Evolutionary conservation across 2,888 invertebrate genomes (phyloP), one percentile per base, ranked within the genome.

Genomic region (Netelia inedita): DNA sequence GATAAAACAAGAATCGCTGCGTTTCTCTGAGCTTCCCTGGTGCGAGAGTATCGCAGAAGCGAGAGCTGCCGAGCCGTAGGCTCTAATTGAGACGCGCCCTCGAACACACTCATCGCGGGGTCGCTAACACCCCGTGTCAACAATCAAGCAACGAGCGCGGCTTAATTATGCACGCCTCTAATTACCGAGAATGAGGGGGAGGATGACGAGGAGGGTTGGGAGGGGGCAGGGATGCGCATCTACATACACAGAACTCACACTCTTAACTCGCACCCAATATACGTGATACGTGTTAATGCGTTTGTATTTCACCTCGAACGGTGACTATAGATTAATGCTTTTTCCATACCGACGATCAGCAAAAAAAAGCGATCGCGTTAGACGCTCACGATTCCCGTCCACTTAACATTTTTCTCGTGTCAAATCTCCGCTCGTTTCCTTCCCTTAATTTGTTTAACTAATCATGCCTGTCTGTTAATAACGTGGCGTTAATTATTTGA

Each of bases 101-200:
- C 90, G 91, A 92, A 92, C 91, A 92, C 89, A 91, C 89, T 92
- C 92, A 87, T 92, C 91, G 90, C 82, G 83, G 89, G 83, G 84
- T 87, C 90, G 93, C 92, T 93, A 93, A 93, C 90, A 87, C 86
- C 88, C 87, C 89, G 89, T 91, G 92, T 92, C 92, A 93, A 93
- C 93, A 92, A 92, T 92, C 92, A 88, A 80, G 85, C 86, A 84
- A 55, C 78, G 72, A 28, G 55, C 73, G 72, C 82, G 66, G 86
- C 88, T 92, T 93, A 93, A 92, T 93, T 93, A 93, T 93, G 92
- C 93, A 92, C 92, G 92, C 92, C 92, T 91, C 92, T 93, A 92
- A 93, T 93, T 93, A 92, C 92, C 90, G 90, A 88, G 88, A 80
- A 63, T 79, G 86, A 79, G 76, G 43, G 75, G 73, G 68, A 63